Evolutionary conservation across 2,888 invertebrate genomes (phyloP).

Genomic region (Gortyna flavago): DNA sequence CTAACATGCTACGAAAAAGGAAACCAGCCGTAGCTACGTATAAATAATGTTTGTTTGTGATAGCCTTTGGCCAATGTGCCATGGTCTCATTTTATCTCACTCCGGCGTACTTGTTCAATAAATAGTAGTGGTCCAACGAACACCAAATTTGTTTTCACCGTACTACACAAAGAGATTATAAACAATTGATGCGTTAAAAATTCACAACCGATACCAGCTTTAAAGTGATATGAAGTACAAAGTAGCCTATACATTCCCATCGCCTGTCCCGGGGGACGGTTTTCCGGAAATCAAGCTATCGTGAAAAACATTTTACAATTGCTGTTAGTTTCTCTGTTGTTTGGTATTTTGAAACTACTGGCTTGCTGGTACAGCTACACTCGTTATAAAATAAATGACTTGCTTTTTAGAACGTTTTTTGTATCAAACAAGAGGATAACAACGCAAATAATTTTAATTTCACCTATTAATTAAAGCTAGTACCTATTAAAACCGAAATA

Average conservation of each 20-base stretch:
- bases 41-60: constrained; percentile 65
- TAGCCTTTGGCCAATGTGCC: constrained; percentile 58
- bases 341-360: constrained; percentile 66
- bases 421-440: neutral
- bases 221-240: constrained; percentile 61
- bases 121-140: constrained; percentile 27
- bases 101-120: constrained; percentile 29
- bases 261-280: constrained; percentile 62
- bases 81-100: constrained; percentile 41
- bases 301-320: constrained; percentile 72
- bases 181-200: constrained; percentile 58
- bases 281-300: constrained; percentile 70
- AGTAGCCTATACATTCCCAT: constrained; percentile 52
- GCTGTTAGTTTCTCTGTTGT: constrained; percentile 68
- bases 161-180: constrained; percentile 50
- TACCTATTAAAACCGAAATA: neutral
- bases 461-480: neutral
- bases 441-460: neutral
- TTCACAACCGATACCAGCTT: constrained; percentile 49
- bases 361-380: constrained; percentile 46
- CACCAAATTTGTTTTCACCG: constrained; percentile 18
- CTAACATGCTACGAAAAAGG: constrained; percentile 64
- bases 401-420: constrained; percentile 23
- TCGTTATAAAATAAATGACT: constrained; percentile 27
- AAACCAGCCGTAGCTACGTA: constrained; percentile 55